These are phyloP conservation scores for Otocyon megalotis DNA, from an alignment of 2,113 vertebrate species.

Conservation along the genomic window DNA sequence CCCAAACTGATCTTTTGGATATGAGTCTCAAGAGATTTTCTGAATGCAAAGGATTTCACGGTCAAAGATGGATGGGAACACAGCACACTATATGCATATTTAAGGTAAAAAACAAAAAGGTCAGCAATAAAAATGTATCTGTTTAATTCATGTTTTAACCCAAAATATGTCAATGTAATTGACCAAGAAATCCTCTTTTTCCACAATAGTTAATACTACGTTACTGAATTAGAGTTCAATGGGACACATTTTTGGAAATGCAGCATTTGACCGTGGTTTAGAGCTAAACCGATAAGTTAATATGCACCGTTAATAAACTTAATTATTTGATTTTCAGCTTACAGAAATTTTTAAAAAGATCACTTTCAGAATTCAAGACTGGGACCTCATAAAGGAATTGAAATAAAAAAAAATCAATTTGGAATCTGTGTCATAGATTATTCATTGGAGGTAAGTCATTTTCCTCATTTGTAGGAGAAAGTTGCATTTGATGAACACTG, in stretches of 20 bases:
- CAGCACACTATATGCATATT: neutral
- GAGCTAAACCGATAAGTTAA: neutral
- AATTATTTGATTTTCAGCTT: neutral
- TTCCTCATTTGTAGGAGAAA: neutral
- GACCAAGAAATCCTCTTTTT: neutral
- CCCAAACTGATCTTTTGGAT: neutral
- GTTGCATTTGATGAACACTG: accelerated
- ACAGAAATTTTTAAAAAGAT: neutral
- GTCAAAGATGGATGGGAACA: neutral
- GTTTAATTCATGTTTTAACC: neutral
- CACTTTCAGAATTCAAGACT: neutral
- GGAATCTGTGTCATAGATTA: neutral
- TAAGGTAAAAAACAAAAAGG: neutral
- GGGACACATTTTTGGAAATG: neutral
- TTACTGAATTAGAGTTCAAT: neutral
- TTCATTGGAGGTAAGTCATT: accelerated
- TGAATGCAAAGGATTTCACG: neutral
- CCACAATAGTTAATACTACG: neutral
- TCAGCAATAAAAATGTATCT: neutral
- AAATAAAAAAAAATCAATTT: neutral
- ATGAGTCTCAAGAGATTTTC: neutral
- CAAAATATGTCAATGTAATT: neutral
- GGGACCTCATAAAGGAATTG: neutral
- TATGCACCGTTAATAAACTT: neutral
- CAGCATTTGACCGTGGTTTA: accelerated